A percentile compares a stretch with the other conserved stretches of the same genome.
phyloP scores from a whole-genome alignment of 1,140 invertebrate genomes.

The Drosophila bifasciata region DNA sequence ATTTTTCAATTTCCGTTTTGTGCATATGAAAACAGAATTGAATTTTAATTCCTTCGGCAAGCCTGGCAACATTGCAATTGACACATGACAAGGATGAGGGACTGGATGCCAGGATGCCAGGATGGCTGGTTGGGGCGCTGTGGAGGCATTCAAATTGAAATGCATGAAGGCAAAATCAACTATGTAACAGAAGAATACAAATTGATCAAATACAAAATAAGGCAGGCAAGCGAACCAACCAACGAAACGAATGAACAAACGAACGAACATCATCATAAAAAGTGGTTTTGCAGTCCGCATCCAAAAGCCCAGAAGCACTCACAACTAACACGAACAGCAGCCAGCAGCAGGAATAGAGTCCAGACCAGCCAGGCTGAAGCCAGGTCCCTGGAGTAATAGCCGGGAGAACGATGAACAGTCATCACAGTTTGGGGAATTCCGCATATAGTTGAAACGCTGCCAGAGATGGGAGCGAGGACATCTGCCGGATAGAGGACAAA shows the following conservation, averaged over 20 bases:
- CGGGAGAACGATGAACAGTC: conserved; percentile 6
- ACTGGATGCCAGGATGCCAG: neutral
- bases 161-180: conserved; percentile 77
- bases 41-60: conserved; percentile 65
- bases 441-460: conserved; percentile 14
- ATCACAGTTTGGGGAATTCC: conserved; percentile 68
- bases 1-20: conserved; percentile 73
- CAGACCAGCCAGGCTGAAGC: conserved; percentile 19
- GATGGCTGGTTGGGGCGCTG: neutral
- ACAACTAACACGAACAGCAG: conserved; percentile 48
- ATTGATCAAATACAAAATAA: conserved; percentile 74
- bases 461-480: neutral
- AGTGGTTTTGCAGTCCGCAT: conserved; percentile 28
- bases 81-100: conserved; percentile 68
- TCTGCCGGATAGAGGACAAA: conserved; percentile 26
- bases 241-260: conserved; percentile 22
- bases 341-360: conserved; percentile 23
- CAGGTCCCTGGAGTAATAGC: conserved; percentile 46
- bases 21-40: conserved; percentile 73
- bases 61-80: conserved; percentile 64
- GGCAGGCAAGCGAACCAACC: neutral
- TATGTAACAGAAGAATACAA: conserved; percentile 74
- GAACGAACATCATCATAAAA: conserved; percentile 70
- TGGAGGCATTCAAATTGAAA: conserved; percentile 63
- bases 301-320: conserved; percentile 56